Evolutionary conservation across 2,797 vertebrate species (phyloP).

Genomic region (Myotis vivesi): DNA sequence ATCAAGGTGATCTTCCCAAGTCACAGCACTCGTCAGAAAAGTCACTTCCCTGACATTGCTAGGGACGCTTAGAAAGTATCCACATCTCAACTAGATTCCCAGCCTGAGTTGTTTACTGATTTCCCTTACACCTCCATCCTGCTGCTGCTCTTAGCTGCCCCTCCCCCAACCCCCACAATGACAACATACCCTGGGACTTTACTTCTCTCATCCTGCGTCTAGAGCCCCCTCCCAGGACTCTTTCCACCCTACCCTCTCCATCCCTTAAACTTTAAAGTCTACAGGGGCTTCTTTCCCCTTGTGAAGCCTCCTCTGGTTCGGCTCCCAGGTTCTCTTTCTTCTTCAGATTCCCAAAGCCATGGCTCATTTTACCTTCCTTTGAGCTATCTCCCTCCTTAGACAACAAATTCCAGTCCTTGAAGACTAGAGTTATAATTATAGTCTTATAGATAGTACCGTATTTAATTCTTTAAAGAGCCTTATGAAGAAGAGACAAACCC

Average conservation of each 20-base stretch:
- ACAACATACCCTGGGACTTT: not conserved
- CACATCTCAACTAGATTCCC: not conserved
- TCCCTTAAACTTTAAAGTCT: no score
- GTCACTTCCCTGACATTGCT: not conserved
- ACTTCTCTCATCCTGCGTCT: not conserved
- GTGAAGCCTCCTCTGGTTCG: not conserved
- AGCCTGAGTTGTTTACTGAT: not conserved
- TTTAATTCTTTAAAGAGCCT: not conserved
- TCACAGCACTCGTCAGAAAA: not conserved
- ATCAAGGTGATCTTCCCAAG: not conserved
- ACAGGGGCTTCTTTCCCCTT: no score
- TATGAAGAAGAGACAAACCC: not conserved
- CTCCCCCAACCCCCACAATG: not conserved
- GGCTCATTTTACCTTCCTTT: not conserved
- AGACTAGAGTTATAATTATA: not conserved
- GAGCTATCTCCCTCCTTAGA: not conserved
- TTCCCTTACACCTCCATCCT: not conserved
- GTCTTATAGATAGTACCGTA: not conserved
- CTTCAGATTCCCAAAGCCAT: not conserved
- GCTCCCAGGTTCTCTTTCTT: not conserved
- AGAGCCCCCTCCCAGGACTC: rapidly evolving
- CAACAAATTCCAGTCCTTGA: not conserved
- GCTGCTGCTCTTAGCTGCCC: not conserved
- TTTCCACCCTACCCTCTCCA: not conserved
- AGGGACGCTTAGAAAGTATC: not conserved